Evolutionary conservation across 2,113 vertebrate species (phyloP), one percentile per base, ranked within the genome.

Genomic region (Myrmophylax atrothorax): DNA sequence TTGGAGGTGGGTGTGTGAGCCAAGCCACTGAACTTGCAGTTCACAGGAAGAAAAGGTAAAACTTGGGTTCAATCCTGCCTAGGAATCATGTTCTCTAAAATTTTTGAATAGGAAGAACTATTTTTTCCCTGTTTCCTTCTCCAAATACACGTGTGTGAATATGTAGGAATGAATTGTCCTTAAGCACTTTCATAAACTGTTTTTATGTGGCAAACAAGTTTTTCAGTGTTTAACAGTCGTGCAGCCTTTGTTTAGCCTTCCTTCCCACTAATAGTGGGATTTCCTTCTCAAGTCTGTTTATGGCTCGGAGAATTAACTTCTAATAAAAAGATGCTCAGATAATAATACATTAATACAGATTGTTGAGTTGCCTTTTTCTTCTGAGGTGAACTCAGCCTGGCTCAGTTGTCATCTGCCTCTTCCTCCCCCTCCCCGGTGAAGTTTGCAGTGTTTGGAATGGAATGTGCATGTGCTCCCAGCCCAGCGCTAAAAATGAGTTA

Each of bases 271-370:
- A 68, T 64, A 96, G 42, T 73, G 80, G 26, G 56, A 84, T 84
- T 91, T 97, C 93, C 96, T 96, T 89, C 83, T 89, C 35, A 69
- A 89, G 75, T 56, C 50, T 91, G 91, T 95, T 95, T 95, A 74
- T 68, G 89, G 86, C 83, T 97, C 69, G n/a, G 47, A 82, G 93
- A 97, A 94, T 95, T 84, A 95, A 49, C 93, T 96, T 87, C 46
- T 87, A 94, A 91, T 86, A 81, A 72, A 82, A 92, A 86, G 87
- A 69, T 93, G 63, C 63, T 95, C 0, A 2, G 64, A 37, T 87
- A 90, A 93, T 83, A 37, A 63, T 76, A 84, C 8, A 23, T 63
- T 95, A 94, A 87, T 56, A n/a, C 55, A 68, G 73, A 58, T 70
- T 42, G 69, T 60, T 82, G 82, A 82, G 53, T 60, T 89, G 53